These are phyloP conservation scores for Grapholita molesta DNA, from an alignment of 1,140 invertebrate genomes.

Conservation along the genomic window DNA sequence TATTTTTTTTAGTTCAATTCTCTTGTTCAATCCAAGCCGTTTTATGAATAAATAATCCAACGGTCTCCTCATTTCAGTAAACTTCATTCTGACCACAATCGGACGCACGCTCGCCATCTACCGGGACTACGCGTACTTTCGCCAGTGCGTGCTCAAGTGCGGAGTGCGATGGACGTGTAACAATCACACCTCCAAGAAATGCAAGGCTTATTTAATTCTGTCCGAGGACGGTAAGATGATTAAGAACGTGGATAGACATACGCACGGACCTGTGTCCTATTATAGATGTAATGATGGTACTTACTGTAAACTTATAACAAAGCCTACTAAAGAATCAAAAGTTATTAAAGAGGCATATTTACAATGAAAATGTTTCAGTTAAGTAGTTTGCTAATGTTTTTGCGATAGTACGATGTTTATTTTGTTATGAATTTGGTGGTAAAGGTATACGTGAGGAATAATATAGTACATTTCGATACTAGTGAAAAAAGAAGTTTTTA, in stretches of 20 bases:
- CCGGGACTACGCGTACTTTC: slow-evolving; percentile 12
- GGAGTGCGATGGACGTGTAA: slow-evolving; percentile 28
- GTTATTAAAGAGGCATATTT: neutral
- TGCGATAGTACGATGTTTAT: too few relatives aligned
- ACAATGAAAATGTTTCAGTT: neutral
- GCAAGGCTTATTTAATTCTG: slow-evolving; percentile 23
- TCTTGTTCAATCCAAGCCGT: too few relatives aligned
- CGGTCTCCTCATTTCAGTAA: slow-evolving; percentile 5
- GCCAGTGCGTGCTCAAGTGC: slow-evolving; percentile 4
- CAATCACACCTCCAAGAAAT: slow-evolving; percentile 31
- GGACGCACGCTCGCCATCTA: slow-evolving; percentile 16
- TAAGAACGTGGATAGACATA: slow-evolving; percentile 14
- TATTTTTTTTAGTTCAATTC: too few relatives aligned
- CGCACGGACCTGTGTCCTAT: slow-evolving; percentile 22
- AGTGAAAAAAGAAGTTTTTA: too few relatives aligned
- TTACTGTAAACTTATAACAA: slow-evolving; percentile 19
- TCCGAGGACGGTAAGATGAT: slow-evolving; percentile 12
- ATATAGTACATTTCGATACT: too few relatives aligned
- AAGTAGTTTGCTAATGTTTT: too few relatives aligned
- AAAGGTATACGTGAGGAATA: too few relatives aligned
- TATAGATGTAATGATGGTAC: neutral
- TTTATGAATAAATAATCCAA: neutral
- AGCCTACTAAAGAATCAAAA: slow-evolving; percentile 1
- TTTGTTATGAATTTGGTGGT: too few relatives aligned
- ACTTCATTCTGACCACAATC: slow-evolving; percentile 2